These are phyloP conservation scores for Meta bourneti DNA, from an alignment of 2,888 invertebrate genomes.

Conservation along the genomic window DNA sequence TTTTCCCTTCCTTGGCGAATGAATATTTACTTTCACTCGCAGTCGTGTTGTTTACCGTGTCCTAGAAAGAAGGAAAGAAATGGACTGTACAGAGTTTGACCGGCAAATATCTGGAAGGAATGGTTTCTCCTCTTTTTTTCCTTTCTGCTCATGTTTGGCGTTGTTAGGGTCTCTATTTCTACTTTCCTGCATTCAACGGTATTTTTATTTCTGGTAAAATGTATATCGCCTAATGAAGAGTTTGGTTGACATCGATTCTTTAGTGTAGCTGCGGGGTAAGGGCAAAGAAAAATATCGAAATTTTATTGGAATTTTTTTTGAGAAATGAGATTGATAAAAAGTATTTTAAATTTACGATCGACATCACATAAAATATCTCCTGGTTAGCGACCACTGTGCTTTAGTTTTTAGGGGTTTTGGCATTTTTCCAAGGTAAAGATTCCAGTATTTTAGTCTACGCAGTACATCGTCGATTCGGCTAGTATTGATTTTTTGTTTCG, in stretches of 20 bases:
- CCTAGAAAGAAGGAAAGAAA: conserved; percentile 37
- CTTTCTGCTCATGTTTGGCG: conserved; percentile 15
- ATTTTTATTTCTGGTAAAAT: neutral
- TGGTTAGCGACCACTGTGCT: no score
- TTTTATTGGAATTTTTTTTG: no score
- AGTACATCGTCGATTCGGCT: no score
- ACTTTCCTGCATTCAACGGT: neutral
- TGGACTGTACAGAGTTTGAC: conserved; percentile 45
- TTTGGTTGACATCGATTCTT: neutral
- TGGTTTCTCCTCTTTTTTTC: neutral
- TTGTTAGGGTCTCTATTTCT: neutral
- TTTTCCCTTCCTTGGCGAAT: conserved; percentile 15
- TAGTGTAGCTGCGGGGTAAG: no score
- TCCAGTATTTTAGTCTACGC: no score
- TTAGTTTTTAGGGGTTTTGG: no score
- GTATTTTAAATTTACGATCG: no score
- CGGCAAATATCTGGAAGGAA: conserved; percentile 53
- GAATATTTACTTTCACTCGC: conserved; percentile 67
- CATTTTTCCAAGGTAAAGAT: no score
- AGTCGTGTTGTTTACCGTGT: conserved; percentile 65
- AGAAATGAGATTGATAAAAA: no score
- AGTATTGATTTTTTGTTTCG: no score
- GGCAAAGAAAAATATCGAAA: no score
- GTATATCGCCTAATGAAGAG: neutral
- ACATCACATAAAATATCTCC: no score